phyloP scores from a whole-genome alignment of 2,888 invertebrate genomes.

The Drosophila falleni region DNA sequence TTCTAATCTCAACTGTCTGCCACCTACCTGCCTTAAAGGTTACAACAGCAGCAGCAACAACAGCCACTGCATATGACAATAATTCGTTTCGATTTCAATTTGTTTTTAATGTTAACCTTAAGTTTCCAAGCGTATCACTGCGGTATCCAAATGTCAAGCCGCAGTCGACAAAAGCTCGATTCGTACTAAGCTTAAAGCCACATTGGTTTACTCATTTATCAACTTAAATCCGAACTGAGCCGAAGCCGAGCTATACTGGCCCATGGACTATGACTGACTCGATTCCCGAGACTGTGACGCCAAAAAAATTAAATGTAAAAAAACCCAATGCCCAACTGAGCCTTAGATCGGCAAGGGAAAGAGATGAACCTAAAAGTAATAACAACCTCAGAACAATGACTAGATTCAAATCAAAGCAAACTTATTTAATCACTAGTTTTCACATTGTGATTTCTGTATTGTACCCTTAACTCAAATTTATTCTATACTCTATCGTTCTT shows the following conservation, averaged over 20 bases:
- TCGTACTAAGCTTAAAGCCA: slow-evolving; percentile 68
- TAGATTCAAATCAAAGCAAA: slow-evolving; percentile 65
- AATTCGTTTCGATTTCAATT: slow-evolving; percentile 32
- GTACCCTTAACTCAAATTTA: background rate
- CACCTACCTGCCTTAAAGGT: slow-evolving; percentile 67
- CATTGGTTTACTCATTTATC: slow-evolving; percentile 77
- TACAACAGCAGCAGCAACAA: slow-evolving; percentile 46
- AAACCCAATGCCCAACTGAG: slow-evolving; percentile 64
- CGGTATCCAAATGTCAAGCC: slow-evolving; percentile 44
- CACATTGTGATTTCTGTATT: background rate
- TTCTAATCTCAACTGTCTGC: slow-evolving; percentile 64
- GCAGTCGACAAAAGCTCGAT: slow-evolving; percentile 64
- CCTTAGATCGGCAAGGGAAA: slow-evolving; percentile 19
- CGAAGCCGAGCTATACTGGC: slow-evolving; percentile 16
- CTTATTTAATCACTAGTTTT: background rate
- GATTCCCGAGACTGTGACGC: slow-evolving; percentile 57
- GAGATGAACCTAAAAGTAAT: slow-evolving; percentile 37
- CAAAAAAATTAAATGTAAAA: slow-evolving; percentile 51
- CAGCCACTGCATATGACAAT: slow-evolving; percentile 42
- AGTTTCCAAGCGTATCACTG: slow-evolving; percentile 43
- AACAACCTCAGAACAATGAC: slow-evolving; percentile 64
- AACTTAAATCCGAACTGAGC: slow-evolving; percentile 42
- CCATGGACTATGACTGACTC: slow-evolving; percentile 28
- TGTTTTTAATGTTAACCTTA: slow-evolving; percentile 62
- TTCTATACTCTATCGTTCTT: background rate